phyloP scores from a whole-genome alignment of 1,140 invertebrate genomes.

The Carposina sasakii region DNA sequence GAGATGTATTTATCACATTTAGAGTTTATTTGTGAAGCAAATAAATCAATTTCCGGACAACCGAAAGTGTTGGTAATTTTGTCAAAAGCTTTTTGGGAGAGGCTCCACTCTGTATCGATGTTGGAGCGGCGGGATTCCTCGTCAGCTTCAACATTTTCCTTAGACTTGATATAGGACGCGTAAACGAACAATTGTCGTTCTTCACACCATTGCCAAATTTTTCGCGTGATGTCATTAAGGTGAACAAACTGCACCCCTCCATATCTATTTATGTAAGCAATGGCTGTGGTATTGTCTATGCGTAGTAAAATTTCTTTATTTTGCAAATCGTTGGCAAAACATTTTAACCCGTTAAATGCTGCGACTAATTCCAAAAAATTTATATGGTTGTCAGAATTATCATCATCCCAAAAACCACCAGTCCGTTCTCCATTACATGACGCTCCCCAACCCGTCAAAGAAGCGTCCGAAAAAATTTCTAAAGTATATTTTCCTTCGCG shows the following conservation, averaged over 20 bases:
- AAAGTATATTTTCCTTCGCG: conserved; percentile 7
- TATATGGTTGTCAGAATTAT: conserved; percentile 27
- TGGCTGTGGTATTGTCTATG: conserved; percentile 35
- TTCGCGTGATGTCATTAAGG: conserved; percentile 21
- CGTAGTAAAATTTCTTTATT: conserved; percentile 15
- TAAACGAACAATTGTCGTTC: conserved; percentile 23
- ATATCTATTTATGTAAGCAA: conserved; percentile 32
- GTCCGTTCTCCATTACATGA: conserved; percentile 17
- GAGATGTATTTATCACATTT: conserved; percentile 16
- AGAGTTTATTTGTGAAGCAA: conserved; percentile 9
- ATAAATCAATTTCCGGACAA: conserved; percentile 11
- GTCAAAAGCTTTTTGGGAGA: conserved; percentile 6
- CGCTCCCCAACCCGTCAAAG: conserved; percentile 32
- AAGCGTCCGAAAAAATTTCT: conserved; percentile 36
- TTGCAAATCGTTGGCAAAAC: conserved; percentile 19
- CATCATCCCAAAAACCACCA: conserved; percentile 26
- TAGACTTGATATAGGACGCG: conserved; percentile 28
- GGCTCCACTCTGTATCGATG: conserved; percentile 26
- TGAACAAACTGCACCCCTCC: conserved; percentile 23
- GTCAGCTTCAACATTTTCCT: conserved; percentile 32
- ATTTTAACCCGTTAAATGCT: conserved; percentile 29
- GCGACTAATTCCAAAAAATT: conserved; percentile 33
- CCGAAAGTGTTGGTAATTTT: conserved; percentile 12
- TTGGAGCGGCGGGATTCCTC: conserved; percentile 21
- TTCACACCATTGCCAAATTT: conserved; percentile 41